A percentile compares a stretch with the other conserved stretches of the same genome.
Conservation (phyloP, 2,113 vertebrate species). For the Thermophis baileyi region DNA sequence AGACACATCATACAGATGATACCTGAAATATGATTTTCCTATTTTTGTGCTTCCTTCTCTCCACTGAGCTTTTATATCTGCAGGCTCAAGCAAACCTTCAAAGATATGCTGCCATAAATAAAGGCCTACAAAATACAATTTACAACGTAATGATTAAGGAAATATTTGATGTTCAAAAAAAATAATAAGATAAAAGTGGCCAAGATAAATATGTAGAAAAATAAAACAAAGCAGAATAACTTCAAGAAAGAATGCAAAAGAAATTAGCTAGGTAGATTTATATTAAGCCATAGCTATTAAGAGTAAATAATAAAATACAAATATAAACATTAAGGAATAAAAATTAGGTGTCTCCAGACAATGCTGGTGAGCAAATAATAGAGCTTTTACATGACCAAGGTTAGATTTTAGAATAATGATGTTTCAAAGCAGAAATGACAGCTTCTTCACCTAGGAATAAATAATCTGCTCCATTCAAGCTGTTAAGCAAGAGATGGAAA, state of each 20-base stretch:
- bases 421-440: not conserved
- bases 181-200: not conserved
- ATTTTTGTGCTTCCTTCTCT: slow-evolving; percentile 84
- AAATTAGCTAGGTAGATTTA: not conserved
- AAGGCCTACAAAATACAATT: slow-evolving; percentile 73
- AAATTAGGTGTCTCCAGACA: not conserved
- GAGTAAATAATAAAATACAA: not conserved
- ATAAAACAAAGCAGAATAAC: not conserved
- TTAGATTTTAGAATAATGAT: not conserved
- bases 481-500: not conserved
- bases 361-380: not conserved
- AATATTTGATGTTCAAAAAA: fast-evolving
- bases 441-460: not conserved
- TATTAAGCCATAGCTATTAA: not conserved
- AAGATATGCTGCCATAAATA: slow-evolving; percentile 98
- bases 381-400: not conserved
- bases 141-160: not conserved
- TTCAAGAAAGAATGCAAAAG: not conserved
- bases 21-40: slow-evolving; percentile 89
- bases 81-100: slow-evolving; percentile 82
- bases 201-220: not conserved
- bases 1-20: slow-evolving; percentile 20
- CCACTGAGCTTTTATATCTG: slow-evolving; percentile 85
- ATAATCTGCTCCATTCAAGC: not conserved
- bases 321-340: not conserved